Evolutionary conservation across 1,140 invertebrate genomes (phyloP), one percentile per base, ranked within the genome.

Genomic region (Anoplolepis gracilipes): DNA sequence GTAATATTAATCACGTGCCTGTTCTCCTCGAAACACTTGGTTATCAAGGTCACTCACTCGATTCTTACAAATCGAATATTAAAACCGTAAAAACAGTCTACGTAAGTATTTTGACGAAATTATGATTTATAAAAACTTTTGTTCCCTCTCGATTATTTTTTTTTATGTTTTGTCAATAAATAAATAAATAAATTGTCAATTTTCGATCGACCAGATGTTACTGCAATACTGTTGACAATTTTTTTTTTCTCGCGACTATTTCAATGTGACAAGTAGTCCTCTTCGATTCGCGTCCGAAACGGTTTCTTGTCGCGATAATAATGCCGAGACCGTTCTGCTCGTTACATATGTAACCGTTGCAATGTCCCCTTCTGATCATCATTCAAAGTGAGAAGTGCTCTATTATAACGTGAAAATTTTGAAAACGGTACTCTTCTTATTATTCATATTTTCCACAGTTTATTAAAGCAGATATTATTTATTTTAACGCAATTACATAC

Each of bases 1-100:
- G 77, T 11, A n/a, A 57, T 49, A 67, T 22, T 57, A n/a, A 36
- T 11, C 49, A 16, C 30, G 30, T 79, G 84, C 81, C 75, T 89
- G 88, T 84, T 86, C 85, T 59, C 75, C 39, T 87, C 19, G 67
- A 78, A 69, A 69, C 64, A 73, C 72, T 61, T 46, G 53, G 69
- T 62, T 91, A 92, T 93, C 93, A 94, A 93, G 93, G 93, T 87
- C 92, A 93, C 90, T 93, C 88, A 82, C 90, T 93, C 91, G 90
- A 93, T 94, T 92, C 89, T 92, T 92, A 84, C 70, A 84, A 86
- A 69, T 30, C 76, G 76, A 65, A 82, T 75, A 75, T 87, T 49
- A 86, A 89, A 88, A 84, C 69, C 84, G 85, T 36, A 30, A 13
- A 22, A 55, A 36, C n/a, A 53, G 4, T 10, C 19, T 84, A 42